phyloP scores from a whole-genome alignment of 1,140 invertebrate species.

The Cyrtorhinus lividipennis region DNA sequence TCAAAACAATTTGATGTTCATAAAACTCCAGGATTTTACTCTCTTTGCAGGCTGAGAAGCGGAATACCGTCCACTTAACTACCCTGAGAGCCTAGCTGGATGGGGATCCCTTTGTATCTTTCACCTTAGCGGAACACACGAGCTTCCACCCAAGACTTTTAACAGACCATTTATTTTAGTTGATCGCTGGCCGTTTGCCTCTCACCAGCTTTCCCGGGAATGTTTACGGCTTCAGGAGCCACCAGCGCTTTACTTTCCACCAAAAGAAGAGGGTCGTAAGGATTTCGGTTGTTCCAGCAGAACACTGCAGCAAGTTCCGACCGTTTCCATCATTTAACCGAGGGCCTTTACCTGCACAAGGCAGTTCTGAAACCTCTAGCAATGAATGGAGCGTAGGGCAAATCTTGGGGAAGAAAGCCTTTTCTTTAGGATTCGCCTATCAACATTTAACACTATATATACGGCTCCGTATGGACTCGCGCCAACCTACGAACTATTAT shows the following conservation, averaged over 20 bases:
- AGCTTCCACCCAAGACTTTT: neutral
- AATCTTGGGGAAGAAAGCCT: neutral
- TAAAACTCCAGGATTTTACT: too few species aligned
- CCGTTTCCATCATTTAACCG: neutral
- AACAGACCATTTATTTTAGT: neutral
- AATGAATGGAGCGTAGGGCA: neutral
- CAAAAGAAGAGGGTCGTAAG: neutral
- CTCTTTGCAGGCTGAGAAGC: too few species aligned
- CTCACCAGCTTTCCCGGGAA: neutral
- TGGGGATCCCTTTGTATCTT: neutral
- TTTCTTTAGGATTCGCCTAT: neutral
- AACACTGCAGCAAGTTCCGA: neutral
- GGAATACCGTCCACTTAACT: too few species aligned
- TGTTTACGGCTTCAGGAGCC: neutral
- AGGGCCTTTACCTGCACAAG: neutral
- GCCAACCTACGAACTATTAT: too few species aligned
- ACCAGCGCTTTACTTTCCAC: neutral
- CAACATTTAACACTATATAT: neutral
- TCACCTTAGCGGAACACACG: neutral
- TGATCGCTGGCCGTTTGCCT: neutral
- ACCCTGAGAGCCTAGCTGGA: too few species aligned
- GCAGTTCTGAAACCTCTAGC: neutral
- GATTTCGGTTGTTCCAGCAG: neutral
- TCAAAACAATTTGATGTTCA: too few species aligned
- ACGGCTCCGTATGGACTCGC: neutral